Base-by-base conservation (phyloP, 2,113 vertebrate genomes). In the Vulpes vulpes region DNA sequence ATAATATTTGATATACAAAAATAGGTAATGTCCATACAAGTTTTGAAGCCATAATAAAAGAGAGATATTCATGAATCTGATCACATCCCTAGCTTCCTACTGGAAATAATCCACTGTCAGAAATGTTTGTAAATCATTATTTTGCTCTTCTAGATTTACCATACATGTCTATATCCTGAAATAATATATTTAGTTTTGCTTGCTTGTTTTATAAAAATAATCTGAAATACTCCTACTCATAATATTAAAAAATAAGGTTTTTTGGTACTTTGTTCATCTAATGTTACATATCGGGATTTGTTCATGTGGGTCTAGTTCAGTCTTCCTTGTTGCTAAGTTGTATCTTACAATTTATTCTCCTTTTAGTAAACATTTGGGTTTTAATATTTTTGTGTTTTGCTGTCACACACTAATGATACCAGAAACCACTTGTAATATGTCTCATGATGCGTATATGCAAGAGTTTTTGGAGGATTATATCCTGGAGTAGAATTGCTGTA, bases 291-390 rank as follows among this genome's bases (percentile, higher is more conserved):
- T 79, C 62, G 79, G 49, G n/a, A 84, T 89, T 95, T n/a, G 30
- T 73, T 96, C 20, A 27, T 83, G 30, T 95, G 49, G 38, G 43
- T 95, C 12, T 92, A 38, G 38, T 89, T 94, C 11, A 60, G 65
- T 97, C 15, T 60, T 93, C n/a, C 4, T 67, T 3, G 4, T 64
- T 92, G 17, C 55, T 86, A 30, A 69, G 43, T 62, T 84, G 15
- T 55, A n/a, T 60, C n/a, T 69, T n/a, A 93, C 43, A 86, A n/a
- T 69, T 83, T 74, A 74, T 83, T 79, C 32, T 81, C 73, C 59
- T 95, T 86, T 87, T 53, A 74, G n/a, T 76, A 81, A 93, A 80
- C 30, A 65, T 89, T 93, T 94, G 43, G 10, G 74, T 43, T 94
- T 92, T 95, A 89, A 5, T 16, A 83, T 74, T 74, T 73, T 73